Evolutionary conservation across 1,140 invertebrate species (phyloP), one percentile per base, ranked within the genome.

Genomic region (Drosophila bocki): DNA sequence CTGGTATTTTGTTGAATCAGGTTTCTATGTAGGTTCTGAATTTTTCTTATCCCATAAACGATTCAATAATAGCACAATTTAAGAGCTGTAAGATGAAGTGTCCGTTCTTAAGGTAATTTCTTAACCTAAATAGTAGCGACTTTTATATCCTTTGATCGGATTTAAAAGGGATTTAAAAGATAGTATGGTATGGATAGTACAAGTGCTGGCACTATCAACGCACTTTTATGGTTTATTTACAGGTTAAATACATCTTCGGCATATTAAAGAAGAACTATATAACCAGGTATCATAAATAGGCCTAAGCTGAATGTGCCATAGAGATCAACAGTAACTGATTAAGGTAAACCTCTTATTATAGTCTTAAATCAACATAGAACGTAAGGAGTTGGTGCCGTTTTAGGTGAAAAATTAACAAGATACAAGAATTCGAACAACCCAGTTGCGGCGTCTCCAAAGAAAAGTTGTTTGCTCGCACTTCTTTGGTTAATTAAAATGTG

Each of bases 401-500:
- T 13, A 33, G 15, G 53, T 65, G 53, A 39, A 53, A 65, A 57
- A 74, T 74, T 19, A 53, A 35, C 29, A 12, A 53, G 51, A 6
- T 22, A 22, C 51, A 13, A 19, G 3, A 22, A 22, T 22, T 37
- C 7, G 11, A 56, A 12, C 19, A 56, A 39, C 13, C 35, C 53
- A 39, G 13, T 9, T 19, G 47, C 65, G 61, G 47, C 47, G 12
- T 69, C 70, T 82, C 54, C 54, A 42, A 56, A 47, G 35, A 39
- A 47, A 61, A 61, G 37, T 29, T 42, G 62, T 70, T 39, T 57
- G 50, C 22, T 54, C 26, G 6, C 22, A 62, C 39, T 12, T 72
- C 33, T 19, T 48, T 26, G 71, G 48, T 35, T 78, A 77, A 78
- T 78, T 78, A 78, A 59, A 77, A 61, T 61, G 75, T 78, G 57